Evolutionary conservation across 2,797 vertebrate species (phyloP), one percentile per base, ranked within the genome.

Genomic region (Leptodactylus fallax): DNA sequence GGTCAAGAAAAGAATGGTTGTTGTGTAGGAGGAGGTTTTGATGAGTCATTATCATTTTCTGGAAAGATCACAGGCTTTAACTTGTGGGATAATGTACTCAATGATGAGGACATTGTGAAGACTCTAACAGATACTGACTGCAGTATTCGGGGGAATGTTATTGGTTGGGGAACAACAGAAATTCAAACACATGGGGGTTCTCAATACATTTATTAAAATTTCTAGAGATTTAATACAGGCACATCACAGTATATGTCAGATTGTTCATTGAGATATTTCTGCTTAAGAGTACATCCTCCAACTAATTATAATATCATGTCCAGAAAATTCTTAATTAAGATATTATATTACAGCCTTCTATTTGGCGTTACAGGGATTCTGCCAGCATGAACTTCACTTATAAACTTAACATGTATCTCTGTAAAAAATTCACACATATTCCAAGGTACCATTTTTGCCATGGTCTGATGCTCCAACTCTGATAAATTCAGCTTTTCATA

Each of bases 1-100:
- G 98, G 98, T 3, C 98, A 99, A 90, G 98, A 99, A 87, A 97
- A 94, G 90, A 97, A 96, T 0, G 95, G 96, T 81, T 98, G 97
- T 93, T 97, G 96, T 55, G 36, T 83, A 19, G 95, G 95, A 21
- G 94, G 92, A 0, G 93, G 95, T 1, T 97, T 98, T 27, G 94
- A 99, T 0, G 93, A 95, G 10, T 94, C 96, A 9, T 90, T 96
- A 87, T 96, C 96, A 10, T 99, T 99, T 87, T 94, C 96, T 0
- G 98, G 98, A 71, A 98, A 96, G 92, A 94, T 99, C 93, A 98
- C 97, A 0, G 98, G 96, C 74, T 97, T 99, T 85, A 99, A 99
- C 92, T 90, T 97, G 92, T 99, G 98, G 98, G 95, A 98, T 92
- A 91, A 88, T 1, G 95, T 97, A 86, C 95, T 99, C 86, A 93